Percentiles rank a stretch among this genome's conserved stretches.
phyloP scores from a whole-genome alignment of 2,797 vertebrate genomes.

The Sebastes trivittatus region DNA sequence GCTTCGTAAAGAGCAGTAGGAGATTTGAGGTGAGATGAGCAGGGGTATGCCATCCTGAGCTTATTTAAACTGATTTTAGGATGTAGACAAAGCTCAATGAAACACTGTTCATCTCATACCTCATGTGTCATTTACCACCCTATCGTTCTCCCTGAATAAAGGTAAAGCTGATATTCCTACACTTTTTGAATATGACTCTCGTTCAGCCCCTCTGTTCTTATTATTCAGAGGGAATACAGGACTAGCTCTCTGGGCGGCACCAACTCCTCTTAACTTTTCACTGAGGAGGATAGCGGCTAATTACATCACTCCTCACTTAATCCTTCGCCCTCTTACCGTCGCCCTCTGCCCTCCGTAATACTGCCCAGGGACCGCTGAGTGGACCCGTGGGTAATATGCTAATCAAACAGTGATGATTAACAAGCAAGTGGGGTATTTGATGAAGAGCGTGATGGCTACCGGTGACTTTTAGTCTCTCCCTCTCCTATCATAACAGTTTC shows the following conservation, averaged over 20 bases:
- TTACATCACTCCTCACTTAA: constrained; percentile 65
- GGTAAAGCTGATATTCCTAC: not conserved
- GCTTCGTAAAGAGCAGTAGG: not conserved
- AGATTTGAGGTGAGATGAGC: too few relatives aligned
- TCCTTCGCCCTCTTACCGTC: constrained; percentile 10
- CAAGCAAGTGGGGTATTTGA: constrained; percentile 42
- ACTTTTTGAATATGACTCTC: not conserved
- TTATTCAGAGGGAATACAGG: constrained; percentile 26
- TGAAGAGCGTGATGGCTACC: constrained; percentile 7
- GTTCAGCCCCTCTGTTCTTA: not conserved
- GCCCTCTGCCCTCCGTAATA: constrained; percentile 39
- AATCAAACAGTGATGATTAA: constrained; percentile 64
- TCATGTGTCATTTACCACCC: not conserved
- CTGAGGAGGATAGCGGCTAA: constrained; percentile 49
- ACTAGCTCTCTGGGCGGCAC: not conserved
- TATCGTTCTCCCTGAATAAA: not conserved
- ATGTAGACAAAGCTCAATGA: not conserved
- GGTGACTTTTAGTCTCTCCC: constrained; percentile 9
- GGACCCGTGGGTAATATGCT: constrained; percentile 43
- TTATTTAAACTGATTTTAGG: not conserved
- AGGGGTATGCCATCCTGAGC: not conserved
- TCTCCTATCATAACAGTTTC: constrained; percentile 2
- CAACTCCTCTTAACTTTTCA: constrained; percentile 28
- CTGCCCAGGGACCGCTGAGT: constrained; percentile 28
- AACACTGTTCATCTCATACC: not conserved